phyloP scores from a whole-genome alignment of 2,888 invertebrate species.

The Dermolepida albohirtum region DNA sequence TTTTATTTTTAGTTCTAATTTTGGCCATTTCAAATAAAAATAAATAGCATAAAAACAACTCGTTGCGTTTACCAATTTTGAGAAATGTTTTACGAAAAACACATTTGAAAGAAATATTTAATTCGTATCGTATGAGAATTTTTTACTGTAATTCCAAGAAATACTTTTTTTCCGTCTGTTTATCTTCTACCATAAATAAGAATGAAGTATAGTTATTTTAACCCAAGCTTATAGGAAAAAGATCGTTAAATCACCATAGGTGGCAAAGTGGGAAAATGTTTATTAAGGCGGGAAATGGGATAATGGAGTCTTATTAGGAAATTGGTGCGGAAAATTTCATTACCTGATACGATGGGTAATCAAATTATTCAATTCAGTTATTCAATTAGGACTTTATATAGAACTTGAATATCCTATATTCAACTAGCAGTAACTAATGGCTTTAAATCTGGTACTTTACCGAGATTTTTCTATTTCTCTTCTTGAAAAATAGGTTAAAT shows the following conservation, averaged over 20 bases:
- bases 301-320: slow-evolving; percentile 19
- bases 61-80: no score
- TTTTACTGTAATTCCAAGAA: no score
- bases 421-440: neutral
- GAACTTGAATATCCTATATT: no score
- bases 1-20: no score
- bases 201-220: no score
- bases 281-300: slow-evolving; percentile 7
- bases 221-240: neutral
- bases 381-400: slow-evolving; percentile 20
- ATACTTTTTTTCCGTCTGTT: no score
- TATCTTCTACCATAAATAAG: no score
- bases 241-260: slow-evolving; percentile 3
- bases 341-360: slow-evolving; percentile 22
- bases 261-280: slow-evolving; percentile 13
- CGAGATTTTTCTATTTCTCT: neutral
- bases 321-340: slow-evolving; percentile 25
- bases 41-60: no score
- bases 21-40: no score
- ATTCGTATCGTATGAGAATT: no score
- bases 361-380: slow-evolving; percentile 34
- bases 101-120: no score
- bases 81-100: no score
- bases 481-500: neutral
- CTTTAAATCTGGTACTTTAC: neutral